Evolutionary conservation across 1,140 invertebrate species (phyloP).

Genomic region (Drosophila ficusphila): DNA sequence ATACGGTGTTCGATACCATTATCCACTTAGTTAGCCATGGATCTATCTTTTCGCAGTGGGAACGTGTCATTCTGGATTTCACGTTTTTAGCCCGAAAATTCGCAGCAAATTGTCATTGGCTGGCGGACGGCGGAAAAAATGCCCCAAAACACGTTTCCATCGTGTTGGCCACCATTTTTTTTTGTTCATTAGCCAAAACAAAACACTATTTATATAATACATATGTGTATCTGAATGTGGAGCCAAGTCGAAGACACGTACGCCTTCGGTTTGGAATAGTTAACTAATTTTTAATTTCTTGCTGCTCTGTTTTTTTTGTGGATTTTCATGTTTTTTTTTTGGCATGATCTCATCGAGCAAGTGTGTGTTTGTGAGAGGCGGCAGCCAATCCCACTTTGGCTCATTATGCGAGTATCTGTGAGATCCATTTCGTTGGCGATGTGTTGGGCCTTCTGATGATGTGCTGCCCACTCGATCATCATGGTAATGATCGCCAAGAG

Average conservation of each 20-base stretch:
- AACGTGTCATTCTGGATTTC: constrained; percentile 64
- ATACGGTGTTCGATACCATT: neutral
- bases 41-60: constrained; percentile 27
- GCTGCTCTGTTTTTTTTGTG: constrained; percentile 1
- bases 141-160: constrained; percentile 67
- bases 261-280: constrained; percentile 47
- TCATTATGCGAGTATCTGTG: constrained; percentile 42
- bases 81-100: constrained; percentile 46
- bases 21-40: constrained; percentile 12
- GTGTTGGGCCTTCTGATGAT: constrained; percentile 33
- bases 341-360: constrained; percentile 49
- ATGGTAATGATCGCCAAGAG: constrained; percentile 41
- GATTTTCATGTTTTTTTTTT: constrained; percentile 22
- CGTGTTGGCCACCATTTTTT: constrained; percentile 62
- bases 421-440: constrained; percentile 43
- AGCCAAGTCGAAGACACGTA: constrained; percentile 63
- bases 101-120: constrained; percentile 64
- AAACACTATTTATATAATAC: constrained; percentile 44
- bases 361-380: constrained; percentile 17
- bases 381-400: constrained; percentile 54
- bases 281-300: constrained; percentile 44
- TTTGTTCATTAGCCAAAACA: constrained; percentile 33
- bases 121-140: constrained; percentile 40
- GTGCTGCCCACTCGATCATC: constrained; percentile 50
- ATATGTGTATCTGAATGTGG: constrained; percentile 12